A percentile compares a stretch with the other conserved stretches of the same genome.
phyloP scores from a whole-genome alignment of 2,888 invertebrate genomes.

The Nesidiocoris tenuis region DNA sequence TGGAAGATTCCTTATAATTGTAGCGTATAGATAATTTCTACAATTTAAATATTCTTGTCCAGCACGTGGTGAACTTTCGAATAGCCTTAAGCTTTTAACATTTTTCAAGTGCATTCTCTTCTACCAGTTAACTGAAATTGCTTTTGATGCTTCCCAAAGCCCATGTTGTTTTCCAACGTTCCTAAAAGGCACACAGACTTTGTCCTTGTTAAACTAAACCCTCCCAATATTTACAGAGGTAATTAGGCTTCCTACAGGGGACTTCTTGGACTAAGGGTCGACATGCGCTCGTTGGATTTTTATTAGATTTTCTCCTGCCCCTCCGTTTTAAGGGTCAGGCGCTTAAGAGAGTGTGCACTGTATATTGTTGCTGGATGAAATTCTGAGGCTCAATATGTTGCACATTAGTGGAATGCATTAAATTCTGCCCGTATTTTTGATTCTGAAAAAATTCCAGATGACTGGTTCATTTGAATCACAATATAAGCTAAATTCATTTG shows the following conservation, averaged over 20 bases:
- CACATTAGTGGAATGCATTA: too few relatives aligned
- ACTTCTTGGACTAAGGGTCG: not conserved
- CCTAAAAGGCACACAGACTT: not conserved
- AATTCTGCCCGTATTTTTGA: too few relatives aligned
- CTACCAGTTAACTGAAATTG: not conserved
- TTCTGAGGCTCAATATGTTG: not conserved
- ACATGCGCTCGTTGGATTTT: not conserved
- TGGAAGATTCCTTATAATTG: too few relatives aligned
- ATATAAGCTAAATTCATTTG: too few relatives aligned
- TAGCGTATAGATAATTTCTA: too few relatives aligned
- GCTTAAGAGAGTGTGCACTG: not conserved
- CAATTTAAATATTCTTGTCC: too few relatives aligned
- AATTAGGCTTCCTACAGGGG: not conserved
- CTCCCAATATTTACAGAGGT: not conserved
- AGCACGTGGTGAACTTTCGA: too few relatives aligned
- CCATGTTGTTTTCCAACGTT: not conserved
- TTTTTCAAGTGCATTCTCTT: not conserved
- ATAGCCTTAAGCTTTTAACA: too few relatives aligned
- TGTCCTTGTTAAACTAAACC: not conserved
- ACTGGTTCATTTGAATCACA: too few relatives aligned
- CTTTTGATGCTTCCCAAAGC: not conserved
- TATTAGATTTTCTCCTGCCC: not conserved
- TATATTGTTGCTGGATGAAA: not conserved
- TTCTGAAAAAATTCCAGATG: too few relatives aligned
- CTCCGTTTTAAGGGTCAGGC: not conserved